These are phyloP conservation scores for Aporophyla nigra DNA, from an alignment of 2,888 invertebrate genomes.

Conservation along the genomic window DNA sequence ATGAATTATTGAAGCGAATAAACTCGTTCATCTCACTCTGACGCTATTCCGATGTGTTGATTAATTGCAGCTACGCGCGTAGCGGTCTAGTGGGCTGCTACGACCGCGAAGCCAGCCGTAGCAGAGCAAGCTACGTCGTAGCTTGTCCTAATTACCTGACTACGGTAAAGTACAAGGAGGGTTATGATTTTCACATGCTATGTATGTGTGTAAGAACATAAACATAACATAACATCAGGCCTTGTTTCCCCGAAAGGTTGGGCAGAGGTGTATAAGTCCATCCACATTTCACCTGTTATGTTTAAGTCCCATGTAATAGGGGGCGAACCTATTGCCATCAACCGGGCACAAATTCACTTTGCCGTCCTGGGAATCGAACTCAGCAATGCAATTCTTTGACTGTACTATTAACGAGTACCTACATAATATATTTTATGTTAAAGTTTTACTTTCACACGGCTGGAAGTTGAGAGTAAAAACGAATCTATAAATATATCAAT, in stretches of 20 bases:
- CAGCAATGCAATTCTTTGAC: too few species aligned
- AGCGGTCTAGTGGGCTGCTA: slow-evolving; percentile 37
- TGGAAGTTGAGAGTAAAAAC: background rate
- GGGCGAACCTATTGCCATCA: too few species aligned
- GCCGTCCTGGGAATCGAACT: too few species aligned
- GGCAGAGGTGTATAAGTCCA: too few species aligned
- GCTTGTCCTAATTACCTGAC: background rate
- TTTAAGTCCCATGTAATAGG: too few species aligned
- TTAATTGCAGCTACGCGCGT: slow-evolving; percentile 38
- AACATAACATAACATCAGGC: too few species aligned
- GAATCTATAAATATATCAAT: too few species aligned
- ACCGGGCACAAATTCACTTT: too few species aligned
- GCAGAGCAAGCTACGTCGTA: background rate
- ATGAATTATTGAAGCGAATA: slow-evolving; percentile 7
- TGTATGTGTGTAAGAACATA: too few species aligned
- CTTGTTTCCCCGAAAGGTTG: too few species aligned
- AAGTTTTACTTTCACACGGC: background rate
- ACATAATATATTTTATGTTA: too few species aligned
- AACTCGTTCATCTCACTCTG: slow-evolving; percentile 15
- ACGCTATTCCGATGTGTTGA: slow-evolving; percentile 28
- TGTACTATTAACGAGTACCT: background rate
- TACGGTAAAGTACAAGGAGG: background rate
- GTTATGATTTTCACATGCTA: background rate
- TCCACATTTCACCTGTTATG: too few species aligned
- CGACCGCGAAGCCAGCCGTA: slow-evolving; percentile 17